Conservation (phyloP, 2,113 vertebrate genomes). For the Oxyura jamaicensis region DNA sequence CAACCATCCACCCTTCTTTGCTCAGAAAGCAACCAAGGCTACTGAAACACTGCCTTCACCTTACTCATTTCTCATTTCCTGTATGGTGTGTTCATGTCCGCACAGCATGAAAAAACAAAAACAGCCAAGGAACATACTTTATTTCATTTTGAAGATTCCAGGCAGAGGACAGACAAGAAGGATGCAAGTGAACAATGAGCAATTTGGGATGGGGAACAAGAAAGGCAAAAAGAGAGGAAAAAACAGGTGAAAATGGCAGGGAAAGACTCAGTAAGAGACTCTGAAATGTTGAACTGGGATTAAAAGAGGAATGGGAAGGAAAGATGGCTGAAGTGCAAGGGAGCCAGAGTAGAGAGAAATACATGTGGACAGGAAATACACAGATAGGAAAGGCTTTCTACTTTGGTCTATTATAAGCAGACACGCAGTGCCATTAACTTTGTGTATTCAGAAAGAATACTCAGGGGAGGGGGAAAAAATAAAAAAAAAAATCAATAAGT, state of each 20-base stretch:
- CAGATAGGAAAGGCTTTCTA: not conserved
- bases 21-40: not conserved
- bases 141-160: not conserved
- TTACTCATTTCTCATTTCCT: not conserved
- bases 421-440: not conserved
- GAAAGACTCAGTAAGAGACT: not conserved
- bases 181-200: not conserved
- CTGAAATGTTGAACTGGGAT: not conserved
- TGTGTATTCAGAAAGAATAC: not conserved
- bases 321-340: not conserved
- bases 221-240: not conserved
- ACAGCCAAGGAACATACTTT: not conserved
- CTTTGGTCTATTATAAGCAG: not conserved
- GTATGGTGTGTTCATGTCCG: not conserved
- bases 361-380: not conserved
- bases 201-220: not conserved
- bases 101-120: not conserved
- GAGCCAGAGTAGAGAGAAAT: not conserved
- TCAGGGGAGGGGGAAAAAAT: not conserved
- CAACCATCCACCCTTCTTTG: not conserved
- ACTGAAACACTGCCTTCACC: not conserved
- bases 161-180: not conserved
- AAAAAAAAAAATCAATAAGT: not conserved
- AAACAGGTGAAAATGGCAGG: not conserved
- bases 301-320: not conserved